phyloP scores from a whole-genome alignment of 2,888 invertebrate species.

The Eutolmus rufibarbis region DNA sequence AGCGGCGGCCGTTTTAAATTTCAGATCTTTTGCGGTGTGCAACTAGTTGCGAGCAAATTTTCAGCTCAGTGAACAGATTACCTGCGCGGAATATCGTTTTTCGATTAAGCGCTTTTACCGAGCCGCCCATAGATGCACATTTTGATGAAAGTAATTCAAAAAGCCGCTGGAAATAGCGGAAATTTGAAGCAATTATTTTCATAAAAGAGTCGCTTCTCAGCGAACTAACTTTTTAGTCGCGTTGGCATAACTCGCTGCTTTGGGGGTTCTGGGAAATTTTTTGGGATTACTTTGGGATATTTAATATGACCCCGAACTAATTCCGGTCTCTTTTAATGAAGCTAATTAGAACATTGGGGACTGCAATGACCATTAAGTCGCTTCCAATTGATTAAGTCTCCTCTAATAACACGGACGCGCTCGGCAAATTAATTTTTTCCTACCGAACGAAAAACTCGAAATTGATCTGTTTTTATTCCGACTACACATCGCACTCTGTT shows the following conservation, averaged over 20 bases:
- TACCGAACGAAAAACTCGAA: neutral
- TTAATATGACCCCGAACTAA: neutral
- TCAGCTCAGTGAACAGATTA: constrained; percentile 13
- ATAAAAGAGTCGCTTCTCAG: neutral
- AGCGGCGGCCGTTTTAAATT: constrained; percentile 1
- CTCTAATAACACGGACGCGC: neutral
- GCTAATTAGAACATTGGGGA: neutral
- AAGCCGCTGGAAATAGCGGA: neutral
- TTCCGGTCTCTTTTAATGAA: neutral
- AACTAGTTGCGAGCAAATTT: neutral
- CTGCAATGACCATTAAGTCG: neutral
- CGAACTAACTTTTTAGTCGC: neutral
- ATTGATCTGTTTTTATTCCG: neutral
- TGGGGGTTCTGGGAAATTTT: neutral
- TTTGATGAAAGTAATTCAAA: neutral
- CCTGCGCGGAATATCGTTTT: neutral
- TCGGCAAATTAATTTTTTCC: neutral
- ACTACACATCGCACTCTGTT: neutral
- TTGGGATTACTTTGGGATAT: neutral
- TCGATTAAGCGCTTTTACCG: neutral
- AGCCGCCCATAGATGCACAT: neutral
- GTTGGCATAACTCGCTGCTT: neutral
- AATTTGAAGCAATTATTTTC: neutral
- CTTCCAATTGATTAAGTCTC: constrained; percentile 17
- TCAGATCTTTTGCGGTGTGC: constrained; percentile 14